These are phyloP conservation scores for Tetranychus truncatus DNA, from an alignment of 2,888 invertebrate genomes.

Conservation along the genomic window DNA sequence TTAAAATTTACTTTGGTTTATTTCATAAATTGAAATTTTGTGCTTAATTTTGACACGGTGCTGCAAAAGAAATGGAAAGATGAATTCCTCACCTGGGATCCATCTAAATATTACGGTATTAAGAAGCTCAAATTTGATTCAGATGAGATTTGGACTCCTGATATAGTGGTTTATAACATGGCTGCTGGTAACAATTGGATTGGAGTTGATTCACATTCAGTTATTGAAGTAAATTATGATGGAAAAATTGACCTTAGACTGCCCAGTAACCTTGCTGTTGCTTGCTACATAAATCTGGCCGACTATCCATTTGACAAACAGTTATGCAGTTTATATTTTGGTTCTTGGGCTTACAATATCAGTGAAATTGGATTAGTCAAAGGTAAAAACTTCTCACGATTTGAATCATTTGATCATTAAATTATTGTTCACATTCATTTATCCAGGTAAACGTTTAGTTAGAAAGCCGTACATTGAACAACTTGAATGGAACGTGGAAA, in stretches of 20 bases:
- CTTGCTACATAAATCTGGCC: no score
- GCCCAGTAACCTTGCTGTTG: no score
- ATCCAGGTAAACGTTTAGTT: background rate
- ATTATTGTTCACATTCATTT: background rate
- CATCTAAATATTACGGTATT: background rate
- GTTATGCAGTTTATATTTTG: no score
- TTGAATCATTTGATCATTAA: no score
- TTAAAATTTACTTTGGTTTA: no score
- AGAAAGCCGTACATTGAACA: background rate
- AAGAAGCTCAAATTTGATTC: background rate
- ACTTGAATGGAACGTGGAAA: background rate
- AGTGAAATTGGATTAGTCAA: no score
- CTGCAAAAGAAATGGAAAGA: slow-evolving; percentile 1
- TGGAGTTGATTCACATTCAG: background rate
- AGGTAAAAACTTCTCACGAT: no score
- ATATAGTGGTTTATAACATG: background rate
- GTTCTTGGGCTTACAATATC: no score
- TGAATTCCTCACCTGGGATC: background rate
- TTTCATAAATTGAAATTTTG: background rate
- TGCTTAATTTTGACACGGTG: no score
- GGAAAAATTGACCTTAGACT: no score
- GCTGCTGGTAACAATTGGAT: background rate
- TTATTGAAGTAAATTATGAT: no score
- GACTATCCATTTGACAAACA: no score
- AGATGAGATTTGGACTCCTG: slow-evolving; percentile 11